These are phyloP conservation scores for Coracopsis vasa DNA, from an alignment of 2,113 vertebrate species.

Conservation along the genomic window DNA sequence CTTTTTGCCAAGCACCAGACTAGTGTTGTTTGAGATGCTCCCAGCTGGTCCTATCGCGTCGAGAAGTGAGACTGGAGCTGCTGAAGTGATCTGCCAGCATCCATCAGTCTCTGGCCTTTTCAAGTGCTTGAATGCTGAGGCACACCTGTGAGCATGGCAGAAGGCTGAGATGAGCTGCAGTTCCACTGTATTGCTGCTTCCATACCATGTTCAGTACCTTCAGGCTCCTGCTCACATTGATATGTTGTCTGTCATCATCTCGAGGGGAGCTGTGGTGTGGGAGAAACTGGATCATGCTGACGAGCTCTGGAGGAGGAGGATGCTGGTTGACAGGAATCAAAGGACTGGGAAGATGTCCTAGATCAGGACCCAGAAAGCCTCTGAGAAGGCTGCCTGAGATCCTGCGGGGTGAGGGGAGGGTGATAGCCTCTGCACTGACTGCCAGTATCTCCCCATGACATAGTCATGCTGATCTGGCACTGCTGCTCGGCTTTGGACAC, in stretches of 20 bases:
- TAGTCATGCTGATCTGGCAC: neutral
- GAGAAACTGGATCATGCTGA: neutral
- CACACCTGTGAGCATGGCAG: accelerated
- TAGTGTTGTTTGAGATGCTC: neutral
- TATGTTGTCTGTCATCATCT: accelerated
- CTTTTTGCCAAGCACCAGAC: neutral
- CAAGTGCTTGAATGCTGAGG: neutral
- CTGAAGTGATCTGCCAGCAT: neutral
- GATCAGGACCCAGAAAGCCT: neutral
- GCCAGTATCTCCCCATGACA: neutral
- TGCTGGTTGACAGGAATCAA: neutral
- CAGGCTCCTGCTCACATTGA: accelerated
- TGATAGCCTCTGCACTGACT: neutral
- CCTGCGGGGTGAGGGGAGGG: neutral
- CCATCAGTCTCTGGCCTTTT: neutral
- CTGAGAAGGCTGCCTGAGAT: neutral
- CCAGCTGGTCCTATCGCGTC: accelerated
- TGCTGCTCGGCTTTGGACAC: neutral
- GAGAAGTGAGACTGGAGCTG: neutral
- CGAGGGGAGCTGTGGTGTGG: neutral
- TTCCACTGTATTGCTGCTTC: accelerated
- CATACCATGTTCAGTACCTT: neutral
- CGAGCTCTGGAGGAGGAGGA: neutral
- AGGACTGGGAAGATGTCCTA: neutral
- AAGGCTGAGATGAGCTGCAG: neutral